Base-by-base conservation (phyloP, 2,797 vertebrate genomes). In the Pipistrellus pipistrellus region DNA sequence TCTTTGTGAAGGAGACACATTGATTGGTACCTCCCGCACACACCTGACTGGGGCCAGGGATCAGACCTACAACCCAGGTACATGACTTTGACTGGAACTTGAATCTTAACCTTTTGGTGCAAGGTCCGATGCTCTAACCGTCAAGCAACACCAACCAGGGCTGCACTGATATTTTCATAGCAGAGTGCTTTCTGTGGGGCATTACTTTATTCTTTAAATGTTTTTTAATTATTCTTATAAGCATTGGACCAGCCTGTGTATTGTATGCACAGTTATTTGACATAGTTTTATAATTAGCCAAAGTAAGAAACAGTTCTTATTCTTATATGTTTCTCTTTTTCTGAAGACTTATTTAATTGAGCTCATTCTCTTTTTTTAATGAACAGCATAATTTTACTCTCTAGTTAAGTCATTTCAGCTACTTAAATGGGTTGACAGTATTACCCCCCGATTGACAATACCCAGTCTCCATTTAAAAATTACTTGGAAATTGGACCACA, bases 371-470 rank as follows among this genome's bases (percentile, higher is more conserved):
- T 87, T 81, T 64, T 86, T 75, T 81, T 73, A 92, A 80, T 80
- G n/a, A 92, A 38, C 27, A 94, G 8, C n/a, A 13, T 81, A 68
- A 92, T 92, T 96, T 95, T 94, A 59, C 25, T 87, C 38, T 93
- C 35, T 2, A 76, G 48, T 85, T 82, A 85, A 48, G 44, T 90
- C 32, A 38, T 91, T 94, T 92, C 51, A 88, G 51, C 38, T 85
- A 66, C 81, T 75, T 90, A 71, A 71, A 77, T 88, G 38, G 25
- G n/a, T 83, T 85, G 77, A 75, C 23, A 64, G 41, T 46, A 76
- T 88, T 91, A 85, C 62, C 53, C 17, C 73, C 57, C 4, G 5
- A 59, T 93, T 94, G 85, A 32, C 44, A 92, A 20, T 90, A 41
- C 46, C 17, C 23, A 53, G 5, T 53, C 15, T 91, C 82, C 73